phyloP scores from a whole-genome alignment of 1,140 invertebrate genomes.

The Heliconius hermathena region DNA sequence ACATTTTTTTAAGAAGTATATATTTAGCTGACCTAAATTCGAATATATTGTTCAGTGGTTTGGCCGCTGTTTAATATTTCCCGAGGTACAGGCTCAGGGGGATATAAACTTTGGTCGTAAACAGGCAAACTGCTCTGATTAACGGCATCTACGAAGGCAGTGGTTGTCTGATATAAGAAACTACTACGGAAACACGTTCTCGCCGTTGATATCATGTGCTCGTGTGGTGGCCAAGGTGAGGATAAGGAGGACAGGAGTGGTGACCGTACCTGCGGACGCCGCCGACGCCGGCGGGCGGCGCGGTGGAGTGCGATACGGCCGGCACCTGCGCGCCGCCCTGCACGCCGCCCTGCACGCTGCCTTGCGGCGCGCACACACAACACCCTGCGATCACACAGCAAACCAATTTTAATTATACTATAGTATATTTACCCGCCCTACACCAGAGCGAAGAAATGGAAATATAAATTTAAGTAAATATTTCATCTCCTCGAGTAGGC shows the following conservation, averaged over 20 bases:
- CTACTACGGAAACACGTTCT: conserved; percentile 24
- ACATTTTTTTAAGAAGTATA: not conserved
- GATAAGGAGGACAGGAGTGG: not conserved
- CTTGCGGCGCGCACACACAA: conserved; percentile 78
- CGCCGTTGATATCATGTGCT: conserved; percentile 3
- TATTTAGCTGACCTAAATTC: not conserved
- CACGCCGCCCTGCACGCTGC: conserved; percentile 71
- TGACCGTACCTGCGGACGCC: conserved; percentile 70
- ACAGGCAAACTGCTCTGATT: not conserved
- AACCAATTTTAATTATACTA: not conserved
- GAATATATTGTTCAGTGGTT: not conserved
- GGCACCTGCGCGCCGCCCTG: conserved; percentile 66
- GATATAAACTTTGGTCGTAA: conserved; percentile 20
- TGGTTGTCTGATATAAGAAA: conserved; percentile 5
- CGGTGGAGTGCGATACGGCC: conserved; percentile 74
- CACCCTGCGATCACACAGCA: conserved; percentile 59
- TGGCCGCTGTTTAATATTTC: not conserved
- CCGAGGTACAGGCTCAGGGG: not conserved
- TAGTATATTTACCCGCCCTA: no score
- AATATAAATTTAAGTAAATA: no score
- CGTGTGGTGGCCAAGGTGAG: conserved; percentile 20
- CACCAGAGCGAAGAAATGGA: no score
- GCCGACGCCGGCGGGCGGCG: conserved; percentile 73
- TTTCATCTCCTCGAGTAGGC: no score
- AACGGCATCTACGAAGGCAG: not conserved